Conservation (phyloP, 2,888 invertebrate genomes). For the Tetragonisca angustula region DNA sequence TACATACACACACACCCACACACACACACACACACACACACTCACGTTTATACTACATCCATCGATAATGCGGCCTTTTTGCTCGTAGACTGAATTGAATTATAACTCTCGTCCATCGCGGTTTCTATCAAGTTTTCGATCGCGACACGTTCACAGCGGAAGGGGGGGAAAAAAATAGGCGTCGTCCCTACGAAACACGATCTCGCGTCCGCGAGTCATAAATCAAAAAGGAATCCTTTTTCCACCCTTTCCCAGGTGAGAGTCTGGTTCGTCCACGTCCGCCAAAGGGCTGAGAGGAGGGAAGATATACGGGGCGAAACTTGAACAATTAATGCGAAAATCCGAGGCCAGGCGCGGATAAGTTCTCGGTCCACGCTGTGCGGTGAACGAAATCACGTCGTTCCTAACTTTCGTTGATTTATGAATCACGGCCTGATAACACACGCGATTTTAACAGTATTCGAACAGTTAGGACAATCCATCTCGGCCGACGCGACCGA, state of each 20-base stretch:
- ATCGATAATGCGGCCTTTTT: conserved; percentile 42
- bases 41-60: not conserved
- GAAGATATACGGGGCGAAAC: conserved; percentile 1
- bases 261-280: not conserved
- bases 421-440: conserved; percentile 22
- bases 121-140: conserved; percentile 59
- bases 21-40: not conserved
- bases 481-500: conserved; percentile 15
- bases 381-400: not conserved
- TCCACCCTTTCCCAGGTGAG: not conserved
- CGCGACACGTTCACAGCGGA: conserved; percentile 50
- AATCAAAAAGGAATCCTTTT: conserved; percentile 50
- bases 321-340: conserved; percentile 38
- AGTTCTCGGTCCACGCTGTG: conserved; percentile 12
- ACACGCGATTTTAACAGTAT: conserved; percentile 10
- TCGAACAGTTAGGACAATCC: conserved; percentile 26
- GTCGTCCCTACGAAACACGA: conserved; percentile 33
- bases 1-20: not conserved
- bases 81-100: conserved; percentile 54
- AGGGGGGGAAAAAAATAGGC: conserved; percentile 51
- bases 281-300: not conserved
- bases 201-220: conserved; percentile 30
- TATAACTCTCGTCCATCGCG: conserved; percentile 53
- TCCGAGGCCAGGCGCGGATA: not conserved
- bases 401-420: conserved; percentile 21